Base-by-base conservation (phyloP, 2,888 invertebrate genomes). In the Cantharis nigra region DNA sequence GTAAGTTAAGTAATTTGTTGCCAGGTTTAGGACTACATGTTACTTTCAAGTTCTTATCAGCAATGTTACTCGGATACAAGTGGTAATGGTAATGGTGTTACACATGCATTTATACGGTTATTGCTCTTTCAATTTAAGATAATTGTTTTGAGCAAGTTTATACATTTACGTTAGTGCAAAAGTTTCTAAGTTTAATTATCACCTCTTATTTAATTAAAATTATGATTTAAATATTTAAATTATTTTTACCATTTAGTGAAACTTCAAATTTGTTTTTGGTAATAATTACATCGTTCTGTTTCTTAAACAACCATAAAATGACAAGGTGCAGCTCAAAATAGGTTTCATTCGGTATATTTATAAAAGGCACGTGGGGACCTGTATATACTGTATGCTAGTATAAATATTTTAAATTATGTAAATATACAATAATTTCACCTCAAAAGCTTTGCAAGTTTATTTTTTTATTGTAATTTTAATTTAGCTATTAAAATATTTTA, bases 301-400 rank as follows among this genome's bases (percentile, higher is more conserved):
- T 74, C 26, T 63, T 69, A 69, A 69, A 62, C 18, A 69, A 74
- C 69, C 74, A 74, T 69, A 67, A 69, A 62, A 69, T 74, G 70
- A 28, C 74, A 69, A 63, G 74, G 69, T 75, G 69, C 69, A 71
- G 67, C 69, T 72, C 75, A 65, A 76, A 76, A 76, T 72, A 72
- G 75, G 62, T 65, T 69, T 69, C 26, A 67, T 67, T 23, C 16
- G 16, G 69, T 72, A 72, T 76, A 76, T 76, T 72, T 76, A 72
- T 76, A 76, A 71, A 74, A 76, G 75, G 72, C 75, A 76, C 75
- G 75, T 76, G 65, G 65, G 65, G 65, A 67, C 26, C 65, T 67
- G 71, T 69, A 72, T 72, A 63, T 69, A 71, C 70, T 75, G 65
- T 13, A 20, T 3, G 26, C 64, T 63, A 65, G 33, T 30, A 69